These are phyloP conservation scores for Aldrovandia affinis DNA, from an alignment of 2,797 vertebrate genomes.

Conservation along the genomic window DNA sequence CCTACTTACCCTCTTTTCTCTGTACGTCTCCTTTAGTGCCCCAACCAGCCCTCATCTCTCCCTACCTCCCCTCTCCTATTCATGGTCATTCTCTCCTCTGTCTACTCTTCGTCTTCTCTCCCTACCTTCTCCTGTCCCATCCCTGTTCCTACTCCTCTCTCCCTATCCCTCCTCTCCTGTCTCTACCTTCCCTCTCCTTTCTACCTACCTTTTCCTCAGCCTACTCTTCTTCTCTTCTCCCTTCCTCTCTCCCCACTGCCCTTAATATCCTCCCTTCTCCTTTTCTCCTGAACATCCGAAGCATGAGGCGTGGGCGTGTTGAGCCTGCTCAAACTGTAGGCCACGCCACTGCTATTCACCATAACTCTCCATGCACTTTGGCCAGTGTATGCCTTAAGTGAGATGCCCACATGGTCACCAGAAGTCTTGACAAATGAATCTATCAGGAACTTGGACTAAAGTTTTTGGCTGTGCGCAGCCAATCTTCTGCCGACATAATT, in stretches of 20 bases:
- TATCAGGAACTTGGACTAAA: not conserved
- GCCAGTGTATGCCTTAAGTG: not conserved
- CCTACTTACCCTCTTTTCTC: conserved; percentile 11
- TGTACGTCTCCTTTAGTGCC: conserved; percentile 1
- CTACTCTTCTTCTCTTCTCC: not conserved
- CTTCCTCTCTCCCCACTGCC: not conserved
- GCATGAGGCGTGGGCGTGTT: conserved; percentile 30
- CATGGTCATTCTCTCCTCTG: not conserved
- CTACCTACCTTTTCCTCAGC: not conserved
- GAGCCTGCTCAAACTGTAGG: not conserved
- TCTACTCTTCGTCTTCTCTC: not conserved
- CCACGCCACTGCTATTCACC: not conserved
- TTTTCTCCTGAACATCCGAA: conserved; percentile 11
- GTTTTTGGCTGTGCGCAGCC: no score
- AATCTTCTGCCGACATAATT: not conserved
- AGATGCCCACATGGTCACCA: not conserved
- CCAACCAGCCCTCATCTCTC: not conserved
- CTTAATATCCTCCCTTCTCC: not conserved
- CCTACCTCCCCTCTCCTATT: not conserved
- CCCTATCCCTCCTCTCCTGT: conserved; percentile 24
- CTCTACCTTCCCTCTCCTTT: conserved; percentile 1
- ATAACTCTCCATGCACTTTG: not conserved
- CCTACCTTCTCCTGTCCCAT: not conserved
- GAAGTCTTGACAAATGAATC: not conserved
- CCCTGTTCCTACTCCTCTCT: not conserved